Evolutionary conservation across 2,888 invertebrate species (phyloP), one percentile per base, ranked within the genome.

Genomic region (Cryptus viduatorius): DNA sequence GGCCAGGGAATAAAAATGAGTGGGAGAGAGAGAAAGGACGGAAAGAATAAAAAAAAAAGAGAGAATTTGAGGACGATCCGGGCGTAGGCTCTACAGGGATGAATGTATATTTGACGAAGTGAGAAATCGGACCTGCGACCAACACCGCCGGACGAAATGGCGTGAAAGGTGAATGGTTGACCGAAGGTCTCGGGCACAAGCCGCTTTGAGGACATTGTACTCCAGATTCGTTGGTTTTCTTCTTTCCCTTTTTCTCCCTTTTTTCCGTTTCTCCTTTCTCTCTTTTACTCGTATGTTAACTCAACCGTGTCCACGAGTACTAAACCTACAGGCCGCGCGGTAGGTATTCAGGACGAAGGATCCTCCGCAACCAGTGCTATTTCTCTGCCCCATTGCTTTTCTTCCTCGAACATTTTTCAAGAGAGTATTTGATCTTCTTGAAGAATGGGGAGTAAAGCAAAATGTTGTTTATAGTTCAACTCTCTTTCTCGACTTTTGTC

Each of bases 21-120:
- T 8, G 44, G 8, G 37, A 46, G 16, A 71, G 44, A 44, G 56
- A 19, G 31, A 31, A 37, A 1, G 24, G 5, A n/a, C 10, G 37
- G 37, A 56, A 14, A 50, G 42, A 65, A 56, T n/a, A 37, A 16
- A 65, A 69, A 46, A 10, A 71, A 73, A 37, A 2, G 10, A 64
- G 50, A 71, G 48, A 72, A 46, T 61, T 76, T n/a, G 64, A 50
- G 46, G 56, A 71, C 67, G 68, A 44, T 65, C 53, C 37, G 53
- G 82, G 56, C 46, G 29, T 14, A 64, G 59, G 19, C 29, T 12
- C 75, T 48, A 72, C 44, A 69, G 59, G 79, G 59, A 72, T 72
- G 80, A 85, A 85, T 86, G 82, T 79, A 82, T 83, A 82, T 83
- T 83, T 83, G 84, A 85, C 72, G 84, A 83, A 77, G 85, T 84